Evolutionary conservation across 2,113 vertebrate species (phyloP).

Genomic region (Pontoporia blainvillei): DNA sequence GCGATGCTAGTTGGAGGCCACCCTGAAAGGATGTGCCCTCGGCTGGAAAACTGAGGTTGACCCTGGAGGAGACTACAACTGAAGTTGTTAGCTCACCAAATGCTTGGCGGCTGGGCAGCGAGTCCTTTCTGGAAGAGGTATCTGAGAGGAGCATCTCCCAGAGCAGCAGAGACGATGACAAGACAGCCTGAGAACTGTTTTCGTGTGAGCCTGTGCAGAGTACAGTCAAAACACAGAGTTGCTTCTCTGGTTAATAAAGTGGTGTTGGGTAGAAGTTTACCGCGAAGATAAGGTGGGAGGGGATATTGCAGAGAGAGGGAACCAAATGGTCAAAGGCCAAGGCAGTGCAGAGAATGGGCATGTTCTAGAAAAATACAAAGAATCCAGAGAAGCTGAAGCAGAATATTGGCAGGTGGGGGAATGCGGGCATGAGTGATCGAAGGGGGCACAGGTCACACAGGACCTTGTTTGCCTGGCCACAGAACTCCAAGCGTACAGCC

Average conservation of each 20-base stretch:
- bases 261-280: background rate
- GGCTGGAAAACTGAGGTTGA: background rate
- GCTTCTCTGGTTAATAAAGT: background rate
- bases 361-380: background rate
- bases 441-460: background rate
- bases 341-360: background rate
- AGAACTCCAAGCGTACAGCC: background rate
- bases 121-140: background rate
- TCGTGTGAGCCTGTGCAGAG: background rate
- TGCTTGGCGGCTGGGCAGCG: background rate
- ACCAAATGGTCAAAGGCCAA: background rate
- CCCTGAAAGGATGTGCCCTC: background rate
- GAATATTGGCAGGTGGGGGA: background rate
- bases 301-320: background rate
- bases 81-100: background rate
- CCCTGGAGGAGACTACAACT: background rate
- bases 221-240: background rate
- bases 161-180: background rate
- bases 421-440: background rate
- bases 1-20: background rate
- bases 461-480: background rate
- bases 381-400: background rate
- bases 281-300: background rate
- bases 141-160: background rate
- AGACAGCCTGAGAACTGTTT: background rate